Conservation (phyloP, 2,888 invertebrate genomes). For the Nephrotoma flavescens region DNA sequence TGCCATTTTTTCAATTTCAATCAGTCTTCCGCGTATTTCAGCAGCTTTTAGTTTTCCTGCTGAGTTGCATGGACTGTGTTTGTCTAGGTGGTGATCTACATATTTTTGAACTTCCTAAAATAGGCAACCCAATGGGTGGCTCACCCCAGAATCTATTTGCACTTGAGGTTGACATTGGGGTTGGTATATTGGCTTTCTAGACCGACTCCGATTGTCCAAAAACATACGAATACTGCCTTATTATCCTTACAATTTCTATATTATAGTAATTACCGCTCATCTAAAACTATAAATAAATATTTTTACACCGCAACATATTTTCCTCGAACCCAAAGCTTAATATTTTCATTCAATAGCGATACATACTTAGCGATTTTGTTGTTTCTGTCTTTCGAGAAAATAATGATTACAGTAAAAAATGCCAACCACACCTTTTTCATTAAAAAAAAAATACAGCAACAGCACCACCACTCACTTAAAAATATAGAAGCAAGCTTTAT, state of each 20-base stretch:
- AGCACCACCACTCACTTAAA: background rate
- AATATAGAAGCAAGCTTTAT: background rate
- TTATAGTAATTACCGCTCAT: background rate
- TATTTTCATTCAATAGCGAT: background rate
- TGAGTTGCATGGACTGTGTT: too few relatives aligned
- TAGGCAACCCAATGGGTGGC: too few relatives aligned
- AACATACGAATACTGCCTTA: too few relatives aligned
- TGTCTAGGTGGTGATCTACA: too few relatives aligned
- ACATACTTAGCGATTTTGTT: background rate
- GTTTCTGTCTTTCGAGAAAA: background rate
- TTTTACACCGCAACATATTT: background rate
- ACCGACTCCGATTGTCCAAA: too few relatives aligned
- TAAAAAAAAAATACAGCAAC: background rate
- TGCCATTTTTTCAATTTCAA: too few relatives aligned
- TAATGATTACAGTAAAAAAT: background rate
- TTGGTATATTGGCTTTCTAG: too few relatives aligned
- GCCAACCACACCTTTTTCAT: background rate
- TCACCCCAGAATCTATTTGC: too few relatives aligned
- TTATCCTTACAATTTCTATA: background rate
- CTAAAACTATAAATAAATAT: background rate
- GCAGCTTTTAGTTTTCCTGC: too few relatives aligned
- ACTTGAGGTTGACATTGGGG: too few relatives aligned
- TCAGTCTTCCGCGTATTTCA: too few relatives aligned
- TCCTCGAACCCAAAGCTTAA: background rate
- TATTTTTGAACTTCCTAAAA: too few relatives aligned